Evolutionary conservation across 1,140 invertebrate genomes (phyloP), one percentile per base, ranked within the genome.

Genomic region (Solenopsis fugax): DNA sequence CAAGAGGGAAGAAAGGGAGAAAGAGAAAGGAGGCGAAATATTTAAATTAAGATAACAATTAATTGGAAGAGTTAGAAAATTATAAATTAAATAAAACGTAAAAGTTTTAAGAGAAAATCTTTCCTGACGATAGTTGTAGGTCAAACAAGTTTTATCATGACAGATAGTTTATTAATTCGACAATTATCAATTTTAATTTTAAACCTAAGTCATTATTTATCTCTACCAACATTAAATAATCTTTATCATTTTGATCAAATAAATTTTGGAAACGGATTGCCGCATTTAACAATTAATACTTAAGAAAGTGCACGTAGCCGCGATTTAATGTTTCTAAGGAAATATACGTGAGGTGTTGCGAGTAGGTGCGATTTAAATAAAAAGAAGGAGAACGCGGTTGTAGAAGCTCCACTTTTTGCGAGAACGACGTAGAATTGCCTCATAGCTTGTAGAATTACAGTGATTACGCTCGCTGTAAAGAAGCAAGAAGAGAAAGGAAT

Each of bases 391-490:
- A 9, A 72, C 16, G 34, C 7, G 18, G 16, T 72, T 48, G 41
- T 60, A 60, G 34, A 73, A 73, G 67, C 80, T 73, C 29, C 69
- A 54, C 54, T 84, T 84, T 84, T 84, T 84, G 69, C 37, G 50
- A 67, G 45, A 45, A 18, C 52, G 67, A 16, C 80, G 54, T 82
- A 72, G 65, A 29, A 29, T 29, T 41, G 67, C 69, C 64, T 37
- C 16, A 54, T n/a, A 69, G 80, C 62, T 80, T 52, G 54, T 60
- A 50, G 54, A 45, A 84, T 84, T 84, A 84, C 80, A 84, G 80
- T 84, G 80, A 84, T 84, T 84, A 84, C 80, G 56, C 54, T 75
- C 54, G 52, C 56, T 62, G 80, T 60, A 75, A 84, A 84, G 80
- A 84, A 84, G 80, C 80, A 64, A 75, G 80, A 84, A 62, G 54